Conservation (phyloP, 2,113 vertebrate species). For the Martes martes region DNA sequence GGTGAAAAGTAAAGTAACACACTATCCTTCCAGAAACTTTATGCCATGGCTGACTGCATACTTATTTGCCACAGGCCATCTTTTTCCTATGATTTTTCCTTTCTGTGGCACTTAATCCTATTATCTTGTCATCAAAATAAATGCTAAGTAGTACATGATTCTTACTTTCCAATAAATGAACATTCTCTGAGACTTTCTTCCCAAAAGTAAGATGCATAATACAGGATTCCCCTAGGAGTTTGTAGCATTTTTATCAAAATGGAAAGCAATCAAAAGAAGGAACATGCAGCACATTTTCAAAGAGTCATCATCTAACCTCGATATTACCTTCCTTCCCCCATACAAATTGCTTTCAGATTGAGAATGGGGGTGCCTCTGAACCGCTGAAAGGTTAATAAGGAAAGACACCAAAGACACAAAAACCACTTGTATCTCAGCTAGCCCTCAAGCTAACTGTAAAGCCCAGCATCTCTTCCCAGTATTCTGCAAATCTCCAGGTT, state of each 20-base stretch:
- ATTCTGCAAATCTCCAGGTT: not conserved
- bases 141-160: not conserved
- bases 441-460: not conserved
- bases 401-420: constrained; percentile 13
- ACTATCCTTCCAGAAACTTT: not conserved
- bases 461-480: not conserved
- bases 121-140: not conserved
- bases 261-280: not conserved
- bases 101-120: not conserved
- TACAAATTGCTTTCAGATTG: not conserved
- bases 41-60: not conserved
- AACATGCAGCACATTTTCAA: not conserved
- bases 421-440: not conserved
- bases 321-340: not conserved
- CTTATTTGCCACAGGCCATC: not conserved
- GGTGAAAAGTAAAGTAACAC: constrained; percentile 85
- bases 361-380: not conserved
- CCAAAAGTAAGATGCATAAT: not conserved
- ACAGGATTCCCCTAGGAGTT: not conserved
- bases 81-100: not conserved
- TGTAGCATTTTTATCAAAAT: not conserved
- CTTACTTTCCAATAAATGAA: not conserved
- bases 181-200: not conserved
- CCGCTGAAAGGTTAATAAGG: not conserved
- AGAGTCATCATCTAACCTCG: not conserved